A percentile compares a stretch with the other conserved stretches of the same genome.
Conservation (phyloP, 2,113 vertebrate species). For the Suricata suricatta region DNA sequence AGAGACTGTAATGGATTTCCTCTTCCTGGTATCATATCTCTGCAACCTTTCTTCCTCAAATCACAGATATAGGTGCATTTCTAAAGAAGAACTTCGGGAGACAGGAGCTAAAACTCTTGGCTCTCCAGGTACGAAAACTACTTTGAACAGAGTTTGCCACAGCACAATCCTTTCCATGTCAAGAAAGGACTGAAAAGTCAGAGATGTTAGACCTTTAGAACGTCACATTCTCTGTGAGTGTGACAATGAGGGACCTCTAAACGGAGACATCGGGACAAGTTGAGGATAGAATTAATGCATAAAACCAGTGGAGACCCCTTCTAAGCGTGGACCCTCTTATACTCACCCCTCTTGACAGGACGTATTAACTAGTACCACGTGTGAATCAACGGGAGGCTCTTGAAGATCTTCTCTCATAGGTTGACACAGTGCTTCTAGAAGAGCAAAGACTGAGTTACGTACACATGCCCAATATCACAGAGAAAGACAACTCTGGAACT, state of each 20-base stretch:
- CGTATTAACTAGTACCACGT: not conserved
- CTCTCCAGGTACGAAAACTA: not conserved
- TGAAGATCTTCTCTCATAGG: not conserved
- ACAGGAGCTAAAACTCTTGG: not conserved
- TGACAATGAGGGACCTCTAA: not conserved
- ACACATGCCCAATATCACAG: not conserved
- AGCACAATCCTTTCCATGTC: not conserved
- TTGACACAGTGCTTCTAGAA: slow-evolving; percentile 62
- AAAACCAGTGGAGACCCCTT: not conserved
- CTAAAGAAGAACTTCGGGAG: not conserved
- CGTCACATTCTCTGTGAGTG: not conserved
- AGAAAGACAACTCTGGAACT: not conserved
- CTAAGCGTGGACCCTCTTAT: not conserved
- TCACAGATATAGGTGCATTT: not conserved
- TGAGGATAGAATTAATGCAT: not conserved
- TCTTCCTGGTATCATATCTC: not conserved
- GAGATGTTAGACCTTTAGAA: not conserved
- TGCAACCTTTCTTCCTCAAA: not conserved
- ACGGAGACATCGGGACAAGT: not conserved
- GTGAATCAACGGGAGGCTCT: not conserved
- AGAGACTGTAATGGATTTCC: not conserved
- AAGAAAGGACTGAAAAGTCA: not conserved
- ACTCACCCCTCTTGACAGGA: slow-evolving; percentile 74
- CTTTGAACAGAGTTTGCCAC: not conserved
- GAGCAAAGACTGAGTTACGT: not conserved